Percentiles rank a stretch among this genome's conserved stretches.
Evolutionary conservation across 2,113 vertebrate genomes (phyloP).

Genomic region (Dipodomys stephensi): DNA sequence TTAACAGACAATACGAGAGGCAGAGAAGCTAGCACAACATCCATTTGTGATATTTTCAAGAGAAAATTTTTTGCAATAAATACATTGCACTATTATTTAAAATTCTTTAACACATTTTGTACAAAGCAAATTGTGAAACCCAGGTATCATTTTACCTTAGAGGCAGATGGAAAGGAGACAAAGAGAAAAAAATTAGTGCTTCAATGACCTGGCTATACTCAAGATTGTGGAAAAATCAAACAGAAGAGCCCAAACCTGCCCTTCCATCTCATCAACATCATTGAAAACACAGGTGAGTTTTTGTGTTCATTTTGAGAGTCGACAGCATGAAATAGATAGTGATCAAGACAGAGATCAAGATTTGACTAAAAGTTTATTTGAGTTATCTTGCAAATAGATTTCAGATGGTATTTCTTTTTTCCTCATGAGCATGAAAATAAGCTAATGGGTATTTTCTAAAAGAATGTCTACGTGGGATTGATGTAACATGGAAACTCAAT

Average conservation of each 20-base stretch:
- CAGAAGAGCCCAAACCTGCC: slow-evolving; percentile 4
- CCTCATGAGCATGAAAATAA: background rate
- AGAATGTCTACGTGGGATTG: background rate
- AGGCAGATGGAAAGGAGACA: slow-evolving; percentile 71
- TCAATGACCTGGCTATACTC: slow-evolving; percentile 33
- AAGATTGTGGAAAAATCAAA: slow-evolving; percentile 53
- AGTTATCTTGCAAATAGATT: background rate
- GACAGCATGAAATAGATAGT: background rate
- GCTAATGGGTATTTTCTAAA: slow-evolving; percentile 3
- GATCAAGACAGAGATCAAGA: background rate
- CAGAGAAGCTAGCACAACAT: slow-evolving; percentile 18
- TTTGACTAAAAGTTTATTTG: slow-evolving; percentile 13
- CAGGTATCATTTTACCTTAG: slow-evolving; percentile 60
- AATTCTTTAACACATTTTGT: background rate
- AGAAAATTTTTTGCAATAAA: slow-evolving; percentile 5
- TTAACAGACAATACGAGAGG: background rate
- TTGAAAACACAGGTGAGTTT: slow-evolving; percentile 60
- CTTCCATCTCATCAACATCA: slow-evolving; percentile 55
- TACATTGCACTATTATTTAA: background rate
- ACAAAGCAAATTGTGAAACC: slow-evolving; percentile 35
- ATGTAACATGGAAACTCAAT: background rate
- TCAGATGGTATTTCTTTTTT: slow-evolving; percentile 30
- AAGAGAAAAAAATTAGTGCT: slow-evolving; percentile 60
- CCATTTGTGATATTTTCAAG: background rate
- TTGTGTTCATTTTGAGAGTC: slow-evolving; percentile 42